Evolutionary conservation across 1,140 invertebrate species (phyloP), one percentile per base, ranked within the genome.

Genomic region (Zaprionus lachaisei): DNA sequence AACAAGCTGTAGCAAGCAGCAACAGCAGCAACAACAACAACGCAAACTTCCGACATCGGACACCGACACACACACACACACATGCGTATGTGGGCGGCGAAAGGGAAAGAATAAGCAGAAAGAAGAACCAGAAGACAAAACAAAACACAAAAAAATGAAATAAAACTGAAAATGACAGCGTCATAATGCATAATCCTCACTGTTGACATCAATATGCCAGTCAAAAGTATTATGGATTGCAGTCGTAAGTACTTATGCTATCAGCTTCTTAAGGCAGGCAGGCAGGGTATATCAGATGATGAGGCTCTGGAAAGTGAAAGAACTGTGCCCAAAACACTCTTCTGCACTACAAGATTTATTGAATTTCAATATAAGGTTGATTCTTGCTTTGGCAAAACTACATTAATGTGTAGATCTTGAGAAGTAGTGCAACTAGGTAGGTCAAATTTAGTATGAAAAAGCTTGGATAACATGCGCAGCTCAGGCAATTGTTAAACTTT

Each of bases 161-260:
- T 22, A 28, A 65, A 65, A 49, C 38, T 44, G 9, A 56, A 72
- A 66, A 72, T 61, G 56, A 47, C 55, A 62, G 28, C 73, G 62
- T 72, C 56, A 77, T 56, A 67, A 64, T 66, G n/a, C 69, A 77
- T 67, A 77, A 77, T 77, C 73, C 56, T 72, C 69, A 62, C 49
- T 64, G 69, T 44, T 77, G 74, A 77, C 74, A 77, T 77, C 74
- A 77, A 77, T 72, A 72, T 72, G 70, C 63, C 74, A 77, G 28
- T 77, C 70, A 77, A 66, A 34, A 14, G 31, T 44, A 62, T 55
- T 65, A 51, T 54, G 54, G 61, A 64, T 66, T 64, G 51, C 41
- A 17, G 41, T 47, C n/a, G 41, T 47, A 38, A 44, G 41, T 28
- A 51, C 47, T 51, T 24, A 51, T 20, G 47, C 47, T 51, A 14